Evolutionary conservation across 2,797 vertebrate genomes (phyloP).

Genomic region (Loris lydekkerianus): DNA sequence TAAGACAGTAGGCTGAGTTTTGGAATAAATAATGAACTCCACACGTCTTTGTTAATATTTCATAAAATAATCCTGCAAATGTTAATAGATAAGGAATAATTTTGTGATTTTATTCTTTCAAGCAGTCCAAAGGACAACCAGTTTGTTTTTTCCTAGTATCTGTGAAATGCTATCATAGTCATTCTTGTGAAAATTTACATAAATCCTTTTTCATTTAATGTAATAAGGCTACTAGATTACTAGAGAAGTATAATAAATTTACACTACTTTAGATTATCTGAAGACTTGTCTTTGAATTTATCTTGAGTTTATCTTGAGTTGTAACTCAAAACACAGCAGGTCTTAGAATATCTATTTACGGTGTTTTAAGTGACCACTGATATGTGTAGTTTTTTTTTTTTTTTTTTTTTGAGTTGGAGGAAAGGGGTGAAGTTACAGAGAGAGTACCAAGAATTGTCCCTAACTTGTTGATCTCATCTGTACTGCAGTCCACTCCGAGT

Average conservation of each 20-base stretch:
- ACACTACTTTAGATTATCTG: background rate
- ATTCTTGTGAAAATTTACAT: slow-evolving; percentile 25
- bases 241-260: background rate
- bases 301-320: slow-evolving; percentile 3
- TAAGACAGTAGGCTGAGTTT: background rate
- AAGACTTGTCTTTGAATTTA: slow-evolving; percentile 12
- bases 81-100: background rate
- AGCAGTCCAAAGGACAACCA: background rate
- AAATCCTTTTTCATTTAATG: slow-evolving; percentile 3
- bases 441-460: background rate
- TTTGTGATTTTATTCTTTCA: slow-evolving; percentile 4
- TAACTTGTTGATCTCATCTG: background rate
- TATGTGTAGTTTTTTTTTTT: background rate
- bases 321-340: background rate
- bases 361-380: background rate
- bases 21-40: slow-evolving; percentile 14
- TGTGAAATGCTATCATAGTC: background rate
- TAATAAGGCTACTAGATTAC: background rate
- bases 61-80: slow-evolving; percentile 48
- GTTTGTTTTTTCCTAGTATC: background rate
- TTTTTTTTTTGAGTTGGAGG: background rate
- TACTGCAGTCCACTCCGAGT: background rate
- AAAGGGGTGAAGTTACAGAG: background rate
- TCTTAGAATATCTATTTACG: background rate
- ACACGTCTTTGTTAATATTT: background rate